Conservation (phyloP, 1,140 invertebrate species). For the Cecropterus lyciades region DNA sequence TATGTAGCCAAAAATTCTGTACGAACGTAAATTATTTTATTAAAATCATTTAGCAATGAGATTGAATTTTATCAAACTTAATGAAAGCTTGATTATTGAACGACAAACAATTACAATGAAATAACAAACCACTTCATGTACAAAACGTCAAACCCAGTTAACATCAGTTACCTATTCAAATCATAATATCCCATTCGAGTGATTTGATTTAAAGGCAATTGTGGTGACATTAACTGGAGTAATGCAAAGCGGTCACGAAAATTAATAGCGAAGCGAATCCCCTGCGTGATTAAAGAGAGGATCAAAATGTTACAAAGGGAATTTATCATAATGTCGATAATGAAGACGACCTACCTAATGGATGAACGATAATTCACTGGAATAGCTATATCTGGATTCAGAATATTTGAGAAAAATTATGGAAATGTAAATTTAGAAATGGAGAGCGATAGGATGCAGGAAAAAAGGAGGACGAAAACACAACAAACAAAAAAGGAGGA, state of each 20-base stretch:
- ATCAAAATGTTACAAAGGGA: background rate
- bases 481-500: no score
- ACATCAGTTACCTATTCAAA: background rate
- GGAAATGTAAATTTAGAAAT: no score
- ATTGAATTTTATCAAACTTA: no score
- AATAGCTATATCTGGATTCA: no score
- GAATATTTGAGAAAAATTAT: no score
- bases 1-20: no score
- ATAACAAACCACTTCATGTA: background rate
- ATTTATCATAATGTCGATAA: background rate
- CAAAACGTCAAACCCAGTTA: background rate
- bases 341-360: no score
- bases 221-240: conserved; percentile 20
- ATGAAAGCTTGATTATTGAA: background rate
- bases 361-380: background rate
- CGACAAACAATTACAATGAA: background rate
- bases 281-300: conserved; percentile 5
- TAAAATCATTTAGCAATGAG: no score
- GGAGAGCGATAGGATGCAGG: no score
- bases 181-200: background rate
- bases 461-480: no score
- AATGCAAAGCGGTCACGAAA: conserved; percentile 9
- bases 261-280: conserved; percentile 15
- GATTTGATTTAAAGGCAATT: conserved; percentile 4
- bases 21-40: no score